Conservation (phyloP, 2,113 vertebrate genomes). For the Heterotilapia buettikoferi region DNA sequence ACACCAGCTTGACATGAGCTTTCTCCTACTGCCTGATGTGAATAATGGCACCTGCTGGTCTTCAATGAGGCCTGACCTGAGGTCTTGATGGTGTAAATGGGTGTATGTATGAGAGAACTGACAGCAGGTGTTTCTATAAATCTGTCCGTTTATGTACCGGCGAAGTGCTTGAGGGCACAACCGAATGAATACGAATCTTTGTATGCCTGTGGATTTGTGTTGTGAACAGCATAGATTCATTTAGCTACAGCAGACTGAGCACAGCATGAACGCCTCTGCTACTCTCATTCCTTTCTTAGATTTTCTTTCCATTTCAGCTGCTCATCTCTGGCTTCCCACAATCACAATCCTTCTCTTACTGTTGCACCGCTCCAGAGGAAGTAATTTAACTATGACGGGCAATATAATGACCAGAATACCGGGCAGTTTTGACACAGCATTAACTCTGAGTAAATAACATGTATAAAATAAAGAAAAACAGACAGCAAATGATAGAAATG, state of each 20-base stretch:
- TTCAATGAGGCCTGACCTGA: neutral
- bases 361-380: neutral
- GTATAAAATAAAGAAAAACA: neutral
- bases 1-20: neutral
- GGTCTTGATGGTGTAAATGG: neutral
- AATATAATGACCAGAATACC: neutral
- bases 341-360: neutral
- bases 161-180: neutral
- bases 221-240: neutral
- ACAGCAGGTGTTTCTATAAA: neutral
- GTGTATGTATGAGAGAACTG: neutral
- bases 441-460: neutral
- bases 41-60: neutral
- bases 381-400: neutral
- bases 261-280: neutral
- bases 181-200: neutral
- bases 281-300: neutral
- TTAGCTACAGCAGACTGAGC: neutral
- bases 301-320: neutral
- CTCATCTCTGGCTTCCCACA: neutral
- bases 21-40: neutral
- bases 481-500: neutral
- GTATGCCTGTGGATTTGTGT: neutral
- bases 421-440: neutral
- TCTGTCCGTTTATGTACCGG: neutral